Conservation (phyloP, 2,113 vertebrate species). For the Chascanopsetta lugubris region DNA sequence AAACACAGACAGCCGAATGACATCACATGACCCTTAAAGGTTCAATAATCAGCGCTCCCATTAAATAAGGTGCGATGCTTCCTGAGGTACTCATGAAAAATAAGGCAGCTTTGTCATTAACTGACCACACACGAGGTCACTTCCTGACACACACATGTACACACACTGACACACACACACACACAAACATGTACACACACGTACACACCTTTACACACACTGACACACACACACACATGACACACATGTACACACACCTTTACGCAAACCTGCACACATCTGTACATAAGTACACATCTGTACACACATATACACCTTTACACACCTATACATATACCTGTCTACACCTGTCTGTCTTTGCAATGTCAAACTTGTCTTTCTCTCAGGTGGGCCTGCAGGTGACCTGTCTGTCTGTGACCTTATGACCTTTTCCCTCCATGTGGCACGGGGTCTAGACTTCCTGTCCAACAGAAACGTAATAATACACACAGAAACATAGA, state of each 20-base stretch:
- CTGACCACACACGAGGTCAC: too few species aligned
- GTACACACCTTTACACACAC: conserved; percentile 1
- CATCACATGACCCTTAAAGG: too few species aligned
- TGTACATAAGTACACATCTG: conserved; percentile 3
- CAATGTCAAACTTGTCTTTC: conserved; percentile 6
- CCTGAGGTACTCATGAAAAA: too few species aligned
- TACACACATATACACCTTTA: background rate
- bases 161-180: conserved; percentile 1
- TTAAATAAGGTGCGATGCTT: too few species aligned
- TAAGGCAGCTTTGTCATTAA: too few species aligned
- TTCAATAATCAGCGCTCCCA: too few species aligned
- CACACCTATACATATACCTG: background rate
- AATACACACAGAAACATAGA: background rate
- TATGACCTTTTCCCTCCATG: conserved; percentile 92
- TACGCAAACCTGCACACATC: too few species aligned
- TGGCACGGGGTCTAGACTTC: conserved; percentile 96
- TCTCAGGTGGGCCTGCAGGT: conserved; percentile 62
- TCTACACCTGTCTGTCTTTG: background rate
- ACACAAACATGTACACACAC: background rate
- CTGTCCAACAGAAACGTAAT: conserved; percentile 93
- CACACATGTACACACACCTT: background rate
- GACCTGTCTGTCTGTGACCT: conserved; percentile 76
- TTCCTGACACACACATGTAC: conserved; percentile 6
- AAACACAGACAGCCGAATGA: too few species aligned
- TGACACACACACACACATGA: conserved; percentile 34